A percentile compares a stretch with the other conserved stretches of the same genome.
phyloP scores from a whole-genome alignment of 2,888 invertebrate genomes.

The Herminia tarsipennalis region DNA sequence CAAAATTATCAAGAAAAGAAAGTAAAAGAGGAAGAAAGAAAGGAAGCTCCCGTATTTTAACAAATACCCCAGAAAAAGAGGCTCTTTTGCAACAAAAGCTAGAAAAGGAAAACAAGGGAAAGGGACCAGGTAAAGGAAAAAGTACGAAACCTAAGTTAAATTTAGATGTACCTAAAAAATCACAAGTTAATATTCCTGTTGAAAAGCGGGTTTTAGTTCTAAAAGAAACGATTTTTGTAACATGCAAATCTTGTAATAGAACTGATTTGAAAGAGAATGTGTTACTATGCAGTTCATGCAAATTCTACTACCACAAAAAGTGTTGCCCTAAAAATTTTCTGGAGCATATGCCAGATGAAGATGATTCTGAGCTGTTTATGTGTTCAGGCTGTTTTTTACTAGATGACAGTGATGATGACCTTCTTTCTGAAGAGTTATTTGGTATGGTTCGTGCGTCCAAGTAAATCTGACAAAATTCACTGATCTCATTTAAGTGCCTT shows the following conservation, averaged over 20 bases:
- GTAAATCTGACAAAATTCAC: too few relatives aligned
- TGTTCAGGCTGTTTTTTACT: not conserved
- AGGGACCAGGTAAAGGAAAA: not conserved
- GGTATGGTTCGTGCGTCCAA: not conserved
- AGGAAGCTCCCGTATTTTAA: not conserved
- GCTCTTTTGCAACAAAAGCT: not conserved
- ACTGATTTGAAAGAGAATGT: not conserved
- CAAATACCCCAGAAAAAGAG: not conserved
- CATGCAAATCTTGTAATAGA: not conserved
- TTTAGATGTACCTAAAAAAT: not conserved
- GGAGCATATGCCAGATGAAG: slow-evolving; percentile 5
- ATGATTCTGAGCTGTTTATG: not conserved
- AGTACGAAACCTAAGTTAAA: not conserved
- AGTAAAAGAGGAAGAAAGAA: slow-evolving; percentile 12
- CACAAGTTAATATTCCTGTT: not conserved
- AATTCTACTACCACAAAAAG: slow-evolving; percentile 6
- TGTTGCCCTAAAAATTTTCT: slow-evolving; percentile 6
- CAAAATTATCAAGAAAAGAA: slow-evolving; percentile 3
- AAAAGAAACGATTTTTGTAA: not conserved
- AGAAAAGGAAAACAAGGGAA: not conserved
- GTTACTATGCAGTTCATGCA: slow-evolving; percentile 1
- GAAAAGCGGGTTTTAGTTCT: not conserved
- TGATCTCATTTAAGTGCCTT: too few relatives aligned
- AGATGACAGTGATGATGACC: not conserved
- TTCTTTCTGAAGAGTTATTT: not conserved